Percentiles rank a stretch among this genome's conserved stretches.
These are phyloP conservation scores for Vespertilio murinus DNA, from an alignment of 2,797 vertebrate genomes.

Conservation along the genomic window DNA sequence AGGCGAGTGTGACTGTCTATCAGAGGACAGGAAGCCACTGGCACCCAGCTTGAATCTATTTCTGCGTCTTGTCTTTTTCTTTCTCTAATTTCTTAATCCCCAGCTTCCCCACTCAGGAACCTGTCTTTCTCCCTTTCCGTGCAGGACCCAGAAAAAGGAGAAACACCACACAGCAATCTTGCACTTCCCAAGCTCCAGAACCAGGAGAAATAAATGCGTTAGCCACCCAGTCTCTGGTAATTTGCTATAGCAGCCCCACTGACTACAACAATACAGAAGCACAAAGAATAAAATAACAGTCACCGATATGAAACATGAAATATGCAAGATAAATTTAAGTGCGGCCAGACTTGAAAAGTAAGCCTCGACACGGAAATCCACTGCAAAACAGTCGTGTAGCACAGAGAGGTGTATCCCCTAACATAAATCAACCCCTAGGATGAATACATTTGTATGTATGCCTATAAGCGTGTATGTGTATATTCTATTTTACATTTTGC, in stretches of 20 bases:
- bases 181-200: neutral
- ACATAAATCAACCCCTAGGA: neutral
- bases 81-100: too few relatives aligned
- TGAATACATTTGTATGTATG: neutral
- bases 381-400: rapidly evolving
- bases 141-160: too few relatives aligned
- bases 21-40: too few relatives aligned
- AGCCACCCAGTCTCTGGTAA: neutral
- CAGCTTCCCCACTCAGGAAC: too few relatives aligned
- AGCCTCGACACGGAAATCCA: neutral
- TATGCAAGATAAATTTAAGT: neutral
- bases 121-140: too few relatives aligned
- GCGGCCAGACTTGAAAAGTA: neutral
- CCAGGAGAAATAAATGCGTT: neutral
- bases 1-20: too few relatives aligned
- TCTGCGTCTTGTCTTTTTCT: too few relatives aligned
- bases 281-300: neutral
- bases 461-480: rapidly evolving
- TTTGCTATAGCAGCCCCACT: neutral
- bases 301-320: neutral
- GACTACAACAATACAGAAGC: neutral
- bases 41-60: too few relatives aligned
- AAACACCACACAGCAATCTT: too few relatives aligned
- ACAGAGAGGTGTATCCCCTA: neutral
- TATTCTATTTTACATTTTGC: neutral